phyloP scores from a whole-genome alignment of 2,888 invertebrate genomes.

The Sericinus montela region DNA sequence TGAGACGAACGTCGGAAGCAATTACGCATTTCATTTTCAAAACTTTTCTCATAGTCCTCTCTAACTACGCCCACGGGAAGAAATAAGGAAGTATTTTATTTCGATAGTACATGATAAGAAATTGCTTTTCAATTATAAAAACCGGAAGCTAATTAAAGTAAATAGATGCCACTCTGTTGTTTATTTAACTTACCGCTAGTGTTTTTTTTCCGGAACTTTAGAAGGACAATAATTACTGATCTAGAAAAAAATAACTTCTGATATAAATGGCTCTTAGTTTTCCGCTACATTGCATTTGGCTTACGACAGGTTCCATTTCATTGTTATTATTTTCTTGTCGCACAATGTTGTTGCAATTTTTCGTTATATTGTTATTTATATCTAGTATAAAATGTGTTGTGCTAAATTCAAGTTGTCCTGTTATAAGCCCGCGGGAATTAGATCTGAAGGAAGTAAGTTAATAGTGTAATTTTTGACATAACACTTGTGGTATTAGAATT shows the following conservation, averaged over 20 bases:
- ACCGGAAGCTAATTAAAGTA: background rate
- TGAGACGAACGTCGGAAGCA: no score
- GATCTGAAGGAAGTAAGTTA: slow-evolving; percentile 67
- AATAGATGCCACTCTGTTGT: background rate
- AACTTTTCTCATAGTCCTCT: no score
- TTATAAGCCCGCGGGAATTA: slow-evolving; percentile 50
- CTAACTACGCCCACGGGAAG: no score
- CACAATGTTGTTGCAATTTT: slow-evolving; percentile 46
- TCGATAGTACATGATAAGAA: no score
- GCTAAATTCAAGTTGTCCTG: slow-evolving; percentile 54
- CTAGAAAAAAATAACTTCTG: slow-evolving; percentile 38
- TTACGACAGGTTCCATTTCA: slow-evolving; percentile 24
- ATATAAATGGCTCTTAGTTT: slow-evolving; percentile 46
- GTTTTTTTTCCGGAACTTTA: slow-evolving; percentile 27
- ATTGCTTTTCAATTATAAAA: background rate
- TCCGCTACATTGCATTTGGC: slow-evolving; percentile 44
- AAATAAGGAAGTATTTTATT: no score
- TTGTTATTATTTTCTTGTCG: slow-evolving; percentile 31
- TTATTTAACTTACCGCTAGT: background rate
- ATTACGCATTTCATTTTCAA: no score
- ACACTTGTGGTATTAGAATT: no score
- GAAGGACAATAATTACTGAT: slow-evolving; percentile 24
- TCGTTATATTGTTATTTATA: slow-evolving; percentile 36
- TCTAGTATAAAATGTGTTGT: slow-evolving; percentile 41
- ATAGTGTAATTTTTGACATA: background rate